Evolutionary conservation across 1,140 invertebrate species (phyloP).

Genomic region (Apis dorsata): DNA sequence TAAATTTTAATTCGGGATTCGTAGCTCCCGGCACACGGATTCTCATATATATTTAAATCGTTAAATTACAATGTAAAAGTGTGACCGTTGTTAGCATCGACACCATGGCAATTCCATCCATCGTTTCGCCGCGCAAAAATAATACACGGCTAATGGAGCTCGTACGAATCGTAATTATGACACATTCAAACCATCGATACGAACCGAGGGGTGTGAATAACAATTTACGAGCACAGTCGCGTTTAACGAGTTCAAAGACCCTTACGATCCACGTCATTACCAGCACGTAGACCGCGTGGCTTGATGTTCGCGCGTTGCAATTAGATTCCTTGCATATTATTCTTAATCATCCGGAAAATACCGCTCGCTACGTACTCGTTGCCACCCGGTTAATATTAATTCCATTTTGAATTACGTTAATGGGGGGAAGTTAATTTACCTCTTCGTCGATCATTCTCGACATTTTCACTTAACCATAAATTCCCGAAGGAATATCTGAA

Average conservation of each 20-base stretch:
- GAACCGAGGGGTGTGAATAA: constrained; percentile 28
- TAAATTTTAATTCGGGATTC: constrained; percentile 59
- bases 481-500: not conserved
- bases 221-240: constrained; percentile 33
- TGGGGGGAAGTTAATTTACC: not conserved
- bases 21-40: not conserved
- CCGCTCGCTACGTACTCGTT: not conserved
- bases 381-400: not conserved
- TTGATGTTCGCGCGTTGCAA: constrained; percentile 3
- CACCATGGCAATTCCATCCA: not conserved
- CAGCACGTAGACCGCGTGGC: too few species aligned
- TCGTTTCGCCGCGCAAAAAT: constrained; percentile 38
- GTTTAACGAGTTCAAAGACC: constrained; percentile 34
- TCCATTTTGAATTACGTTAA: not conserved
- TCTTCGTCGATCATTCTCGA: not conserved
- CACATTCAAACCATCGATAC: constrained; percentile 27
- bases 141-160: constrained; percentile 29
- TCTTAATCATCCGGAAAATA: constrained; percentile 5
- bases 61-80: constrained; percentile 30
- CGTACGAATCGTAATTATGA: constrained; percentile 41
- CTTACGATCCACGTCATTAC: not conserved
- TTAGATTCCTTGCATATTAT: constrained; percentile 25
- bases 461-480: not conserved
- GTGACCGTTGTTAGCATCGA: not conserved
- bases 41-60: constrained; percentile 35